Evolutionary conservation across 2,888 invertebrate genomes (phyloP).

Genomic region (Sipha maydis): DNA sequence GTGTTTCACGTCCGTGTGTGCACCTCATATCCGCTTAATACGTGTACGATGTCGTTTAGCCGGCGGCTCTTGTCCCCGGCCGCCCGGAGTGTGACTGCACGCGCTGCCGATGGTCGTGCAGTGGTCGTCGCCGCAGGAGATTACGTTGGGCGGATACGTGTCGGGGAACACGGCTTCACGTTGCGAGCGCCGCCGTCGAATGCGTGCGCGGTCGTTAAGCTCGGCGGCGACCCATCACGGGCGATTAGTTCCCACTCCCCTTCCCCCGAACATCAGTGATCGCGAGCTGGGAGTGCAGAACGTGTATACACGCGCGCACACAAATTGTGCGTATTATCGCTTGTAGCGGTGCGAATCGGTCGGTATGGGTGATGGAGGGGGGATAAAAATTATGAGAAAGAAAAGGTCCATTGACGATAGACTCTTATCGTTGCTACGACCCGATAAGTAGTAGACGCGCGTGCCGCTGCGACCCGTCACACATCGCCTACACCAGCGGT

Average conservation of each 20-base stretch:
- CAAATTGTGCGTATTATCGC: background rate
- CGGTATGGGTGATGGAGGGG: no score
- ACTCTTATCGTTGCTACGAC: background rate
- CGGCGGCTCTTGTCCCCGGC: no score
- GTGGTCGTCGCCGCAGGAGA: background rate
- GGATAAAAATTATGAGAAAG: background rate
- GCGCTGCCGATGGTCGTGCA: background rate
- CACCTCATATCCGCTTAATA: conserved; percentile 44
- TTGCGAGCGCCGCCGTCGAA: background rate
- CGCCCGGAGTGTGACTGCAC: background rate
- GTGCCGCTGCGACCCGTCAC: no score
- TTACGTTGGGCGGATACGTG: background rate
- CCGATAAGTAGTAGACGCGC: background rate
- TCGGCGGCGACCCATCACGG: conserved; percentile 9
- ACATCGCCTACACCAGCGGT: no score
- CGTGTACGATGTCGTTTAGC: conserved; percentile 12
- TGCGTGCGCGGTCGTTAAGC: conserved; percentile 27
- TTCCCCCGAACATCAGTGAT: background rate
- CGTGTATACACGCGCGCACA: background rate
- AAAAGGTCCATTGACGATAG: background rate
- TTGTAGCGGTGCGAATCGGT: background rate
- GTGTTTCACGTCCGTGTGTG: background rate
- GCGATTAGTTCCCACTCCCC: conserved; percentile 25
- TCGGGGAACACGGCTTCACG: background rate
- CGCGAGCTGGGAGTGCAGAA: background rate